Percentiles rank a stretch among this genome's conserved stretches.
Conservation (phyloP, 2,113 vertebrate species). For the Ondatra zibethicus region DNA sequence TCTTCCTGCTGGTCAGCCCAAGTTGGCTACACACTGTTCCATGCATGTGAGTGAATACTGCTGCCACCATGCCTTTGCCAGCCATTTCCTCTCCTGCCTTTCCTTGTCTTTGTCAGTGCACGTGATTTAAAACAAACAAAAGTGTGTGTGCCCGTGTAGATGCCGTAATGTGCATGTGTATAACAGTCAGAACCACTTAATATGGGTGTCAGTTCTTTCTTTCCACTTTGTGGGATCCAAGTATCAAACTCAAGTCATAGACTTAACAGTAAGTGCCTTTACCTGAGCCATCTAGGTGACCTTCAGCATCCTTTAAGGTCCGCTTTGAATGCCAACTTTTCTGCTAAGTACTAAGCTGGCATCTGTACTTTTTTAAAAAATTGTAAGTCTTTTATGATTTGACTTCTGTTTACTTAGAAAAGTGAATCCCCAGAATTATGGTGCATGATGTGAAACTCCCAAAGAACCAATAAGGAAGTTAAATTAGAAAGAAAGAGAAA, state of each 20-base stretch:
- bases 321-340: not conserved
- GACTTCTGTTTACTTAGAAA: conserved; percentile 35
- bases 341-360: not conserved
- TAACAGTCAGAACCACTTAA: not conserved
- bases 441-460: not conserved
- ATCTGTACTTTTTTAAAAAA: not conserved
- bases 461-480: not conserved
- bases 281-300: too few species aligned
- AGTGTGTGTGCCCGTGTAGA: not conserved
- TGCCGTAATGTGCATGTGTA: not conserved
- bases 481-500: not conserved
- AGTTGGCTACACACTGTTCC: not conserved
- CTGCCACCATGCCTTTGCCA: not conserved
- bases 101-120: not conserved
- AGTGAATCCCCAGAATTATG: not conserved
- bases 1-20: not conserved
- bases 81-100: not conserved
- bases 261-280: not conserved
- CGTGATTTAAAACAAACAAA: not conserved
- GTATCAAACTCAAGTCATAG: not conserved
- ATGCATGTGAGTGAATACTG: not conserved
- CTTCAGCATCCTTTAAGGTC: not conserved
- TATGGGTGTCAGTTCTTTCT: not conserved
- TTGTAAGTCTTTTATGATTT: conserved; percentile 8
- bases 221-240: not conserved